These are phyloP conservation scores for Eulemur mongoz DNA, from an alignment of 2,797 vertebrate species.

Conservation along the genomic window DNA sequence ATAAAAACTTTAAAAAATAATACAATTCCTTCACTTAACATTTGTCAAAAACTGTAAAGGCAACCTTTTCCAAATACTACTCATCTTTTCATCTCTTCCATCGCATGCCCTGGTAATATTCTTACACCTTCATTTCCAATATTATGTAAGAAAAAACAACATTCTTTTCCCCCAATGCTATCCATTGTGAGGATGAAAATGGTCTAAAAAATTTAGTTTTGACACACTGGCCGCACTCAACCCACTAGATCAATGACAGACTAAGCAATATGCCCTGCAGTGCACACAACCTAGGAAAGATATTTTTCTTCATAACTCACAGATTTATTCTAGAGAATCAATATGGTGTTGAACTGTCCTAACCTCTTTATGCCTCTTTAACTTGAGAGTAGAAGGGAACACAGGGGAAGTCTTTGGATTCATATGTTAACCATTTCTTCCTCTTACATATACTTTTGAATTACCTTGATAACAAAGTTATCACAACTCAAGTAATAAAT, in stretches of 20 bases:
- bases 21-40: neutral
- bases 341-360: neutral
- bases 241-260: neutral
- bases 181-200: neutral
- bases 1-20: neutral
- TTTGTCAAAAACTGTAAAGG: neutral
- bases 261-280: neutral
- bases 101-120: neutral
- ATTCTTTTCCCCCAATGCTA: neutral
- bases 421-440: neutral
- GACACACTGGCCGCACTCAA: neutral
- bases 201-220: conserved; percentile 6
- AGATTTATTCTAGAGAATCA: neutral
- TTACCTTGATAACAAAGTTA: neutral
- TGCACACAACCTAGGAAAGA: neutral
- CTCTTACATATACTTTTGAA: neutral
- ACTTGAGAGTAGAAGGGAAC: neutral
- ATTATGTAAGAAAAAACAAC: neutral
- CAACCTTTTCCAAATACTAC: neutral
- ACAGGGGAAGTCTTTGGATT: neutral
- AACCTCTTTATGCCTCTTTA: neutral
- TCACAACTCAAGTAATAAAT: neutral
- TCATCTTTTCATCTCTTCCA: neutral
- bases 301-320: neutral
- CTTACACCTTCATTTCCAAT: neutral